These are phyloP conservation scores for Paramuricea clavata DNA, from an alignment of 92 coral and sea anemone species.

Conservation along the genomic window DNA sequence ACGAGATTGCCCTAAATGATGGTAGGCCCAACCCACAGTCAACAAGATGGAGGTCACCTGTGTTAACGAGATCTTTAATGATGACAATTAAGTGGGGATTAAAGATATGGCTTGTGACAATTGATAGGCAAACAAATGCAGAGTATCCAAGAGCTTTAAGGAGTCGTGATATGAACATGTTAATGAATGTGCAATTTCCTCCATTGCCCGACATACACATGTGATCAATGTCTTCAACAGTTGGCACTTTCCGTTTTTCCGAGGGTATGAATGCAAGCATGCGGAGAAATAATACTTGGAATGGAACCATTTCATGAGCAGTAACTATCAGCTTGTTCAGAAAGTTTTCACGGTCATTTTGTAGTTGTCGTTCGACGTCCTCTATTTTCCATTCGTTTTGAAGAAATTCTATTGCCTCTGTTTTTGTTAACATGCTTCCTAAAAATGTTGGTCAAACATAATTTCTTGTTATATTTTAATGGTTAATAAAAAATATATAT, in stretches of 20 bases:
- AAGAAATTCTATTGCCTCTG: not conserved
- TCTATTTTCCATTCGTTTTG: not conserved
- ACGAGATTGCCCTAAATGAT: not conserved
- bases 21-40: conserved; percentile 6
- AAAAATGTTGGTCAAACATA: not conserved
- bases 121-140: not conserved
- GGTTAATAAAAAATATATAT: too few species aligned
- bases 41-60: not conserved
- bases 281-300: not conserved
- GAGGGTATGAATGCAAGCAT: not conserved
- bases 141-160: not conserved
- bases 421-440: not conserved
- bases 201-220: not conserved
- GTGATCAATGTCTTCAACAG: not conserved
- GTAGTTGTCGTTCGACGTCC: not conserved
- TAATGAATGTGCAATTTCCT: not conserved
- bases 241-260: not conserved
- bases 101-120: not conserved
- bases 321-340: not conserved
- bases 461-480: too few species aligned
- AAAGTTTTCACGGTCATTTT: not conserved
- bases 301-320: not conserved
- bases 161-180: not conserved
- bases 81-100: not conserved
- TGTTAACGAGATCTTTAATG: not conserved